These are phyloP conservation scores for Apaloderma vittatum DNA, from an alignment of 2,113 vertebrate species.

Conservation along the genomic window DNA sequence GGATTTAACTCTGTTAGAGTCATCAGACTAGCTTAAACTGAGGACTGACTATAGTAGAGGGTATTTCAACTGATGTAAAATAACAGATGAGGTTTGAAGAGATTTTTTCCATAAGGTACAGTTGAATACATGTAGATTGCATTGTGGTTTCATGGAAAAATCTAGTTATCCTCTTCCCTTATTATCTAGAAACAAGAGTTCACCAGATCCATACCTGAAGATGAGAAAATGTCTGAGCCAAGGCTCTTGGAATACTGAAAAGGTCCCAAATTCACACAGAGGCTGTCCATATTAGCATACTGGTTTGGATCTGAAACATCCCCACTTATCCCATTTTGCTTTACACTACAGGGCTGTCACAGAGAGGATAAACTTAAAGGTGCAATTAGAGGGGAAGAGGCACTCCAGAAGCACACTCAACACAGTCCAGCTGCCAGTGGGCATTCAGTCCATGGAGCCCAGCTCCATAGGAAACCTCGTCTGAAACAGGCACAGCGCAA, in stretches of 20 bases:
- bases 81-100: not conserved
- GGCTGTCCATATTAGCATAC: not conserved
- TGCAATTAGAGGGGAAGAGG: not conserved
- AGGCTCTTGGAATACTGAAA: not conserved
- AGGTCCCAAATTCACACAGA: not conserved
- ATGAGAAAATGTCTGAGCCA: not conserved
- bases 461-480: not conserved
- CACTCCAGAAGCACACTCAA: not conserved
- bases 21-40: not conserved
- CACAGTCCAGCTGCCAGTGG: not conserved
- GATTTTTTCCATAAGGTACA: not conserved
- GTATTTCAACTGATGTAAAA: not conserved
- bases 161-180: not conserved
- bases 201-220: not conserved
- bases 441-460: not conserved
- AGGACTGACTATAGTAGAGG: not conserved
- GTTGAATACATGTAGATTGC: not conserved
- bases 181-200: not conserved
- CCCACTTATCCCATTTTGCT: not conserved
- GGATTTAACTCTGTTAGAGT: not conserved
- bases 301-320: not conserved
- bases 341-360: not conserved
- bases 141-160: not conserved
- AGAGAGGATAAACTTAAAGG: not conserved
- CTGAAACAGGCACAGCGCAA: not conserved